phyloP scores from a whole-genome alignment of 2,888 invertebrate genomes.

The Drosophila borborema region DNA sequence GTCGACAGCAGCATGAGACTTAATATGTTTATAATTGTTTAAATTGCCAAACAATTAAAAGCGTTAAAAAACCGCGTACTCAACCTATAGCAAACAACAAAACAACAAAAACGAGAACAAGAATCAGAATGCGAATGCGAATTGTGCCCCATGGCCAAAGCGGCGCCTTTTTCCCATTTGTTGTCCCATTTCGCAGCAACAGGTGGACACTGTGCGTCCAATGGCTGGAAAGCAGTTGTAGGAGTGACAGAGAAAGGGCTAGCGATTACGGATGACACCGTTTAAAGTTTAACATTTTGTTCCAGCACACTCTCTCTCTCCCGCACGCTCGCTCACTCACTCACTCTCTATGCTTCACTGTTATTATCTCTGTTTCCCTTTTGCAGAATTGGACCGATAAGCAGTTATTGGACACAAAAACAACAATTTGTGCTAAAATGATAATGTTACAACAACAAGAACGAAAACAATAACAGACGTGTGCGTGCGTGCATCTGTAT shows the following conservation, averaged over 20 bases:
- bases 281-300: conserved; percentile 19
- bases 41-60: conserved; percentile 72
- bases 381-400: conserved; percentile 56
- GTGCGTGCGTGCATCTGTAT: background rate
- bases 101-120: conserved; percentile 28
- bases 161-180: conserved; percentile 15
- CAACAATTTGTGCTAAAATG: conserved; percentile 33
- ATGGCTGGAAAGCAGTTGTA: conserved; percentile 1
- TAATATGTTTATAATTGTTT: conserved; percentile 77
- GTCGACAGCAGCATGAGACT: conserved; percentile 34
- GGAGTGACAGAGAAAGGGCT: conserved; percentile 15
- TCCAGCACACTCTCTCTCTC: conserved; percentile 2
- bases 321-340: background rate
- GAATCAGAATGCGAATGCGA: conserved; percentile 42
- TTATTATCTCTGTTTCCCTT: conserved; percentile 17
- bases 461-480: conserved; percentile 3
- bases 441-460: conserved; percentile 24
- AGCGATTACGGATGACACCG: conserved; percentile 15
- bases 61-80: conserved; percentile 21
- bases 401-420: conserved; percentile 43
- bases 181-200: conserved; percentile 41
- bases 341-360: background rate
- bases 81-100: conserved; percentile 19
- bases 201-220: conserved; percentile 42
- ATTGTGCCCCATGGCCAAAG: conserved; percentile 46